Evolutionary conservation across 2,797 vertebrate species (phyloP).

Genomic region (Ammospiza maritima): DNA sequence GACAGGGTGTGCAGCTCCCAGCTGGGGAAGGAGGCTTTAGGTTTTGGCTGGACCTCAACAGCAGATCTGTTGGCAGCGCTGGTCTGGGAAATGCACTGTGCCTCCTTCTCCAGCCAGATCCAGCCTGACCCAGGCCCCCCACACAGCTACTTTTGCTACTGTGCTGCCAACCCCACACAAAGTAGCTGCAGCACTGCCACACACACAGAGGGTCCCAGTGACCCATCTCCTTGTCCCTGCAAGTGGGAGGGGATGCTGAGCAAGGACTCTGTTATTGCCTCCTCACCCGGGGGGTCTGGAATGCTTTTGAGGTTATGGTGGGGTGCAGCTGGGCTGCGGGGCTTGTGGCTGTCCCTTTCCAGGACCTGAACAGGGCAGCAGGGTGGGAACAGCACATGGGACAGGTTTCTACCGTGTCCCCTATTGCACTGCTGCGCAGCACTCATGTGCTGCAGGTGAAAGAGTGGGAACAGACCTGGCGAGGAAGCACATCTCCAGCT

Average conservation of each 20-base stretch:
- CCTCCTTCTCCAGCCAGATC: neutral
- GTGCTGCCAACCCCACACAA: neutral
- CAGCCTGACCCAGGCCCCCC: slow-evolving; percentile 1
- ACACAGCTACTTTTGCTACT: neutral
- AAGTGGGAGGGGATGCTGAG: neutral
- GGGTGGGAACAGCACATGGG: neutral
- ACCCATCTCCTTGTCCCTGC: neutral
- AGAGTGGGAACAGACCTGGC: accelerated
- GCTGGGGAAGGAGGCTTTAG: neutral
- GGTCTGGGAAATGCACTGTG: neutral
- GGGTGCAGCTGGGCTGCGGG: neutral
- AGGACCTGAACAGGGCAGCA: neutral
- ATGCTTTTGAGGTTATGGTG: neutral
- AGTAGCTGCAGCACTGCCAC: neutral
- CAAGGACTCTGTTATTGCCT: accelerated
- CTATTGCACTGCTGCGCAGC: neutral
- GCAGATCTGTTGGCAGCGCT: slow-evolving; percentile 5
- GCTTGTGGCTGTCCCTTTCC: neutral
- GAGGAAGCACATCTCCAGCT: neutral
- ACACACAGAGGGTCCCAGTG: neutral
- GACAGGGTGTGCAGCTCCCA: neutral
- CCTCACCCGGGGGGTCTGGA: neutral
- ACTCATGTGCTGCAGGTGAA: neutral
- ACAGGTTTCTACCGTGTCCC: accelerated
- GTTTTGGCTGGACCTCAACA: slow-evolving; percentile 37